Percentiles rank a stretch among this genome's conserved stretches.
Conservation (phyloP, 2,888 invertebrate genomes). For the Microdon myrmicae region DNA sequence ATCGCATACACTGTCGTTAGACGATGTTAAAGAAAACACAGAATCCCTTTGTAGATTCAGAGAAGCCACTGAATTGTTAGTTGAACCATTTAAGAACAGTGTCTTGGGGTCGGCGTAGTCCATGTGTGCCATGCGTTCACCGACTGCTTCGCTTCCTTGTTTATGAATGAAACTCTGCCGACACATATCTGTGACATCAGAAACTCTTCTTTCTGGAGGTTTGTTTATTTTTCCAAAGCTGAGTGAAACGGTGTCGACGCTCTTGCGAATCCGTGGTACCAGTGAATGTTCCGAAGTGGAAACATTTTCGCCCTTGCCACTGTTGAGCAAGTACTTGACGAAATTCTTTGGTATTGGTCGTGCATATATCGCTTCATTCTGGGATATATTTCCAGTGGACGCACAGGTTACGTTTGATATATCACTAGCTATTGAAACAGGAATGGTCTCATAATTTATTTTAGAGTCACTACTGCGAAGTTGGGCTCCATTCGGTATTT, state of each 20-base stretch:
- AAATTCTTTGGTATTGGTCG: conserved; percentile 60
- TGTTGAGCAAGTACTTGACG: conserved; percentile 60
- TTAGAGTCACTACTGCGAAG: conserved; percentile 55
- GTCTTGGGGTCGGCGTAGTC: conserved; percentile 87
- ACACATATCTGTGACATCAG: conserved; percentile 64
- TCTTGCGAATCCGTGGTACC: conserved; percentile 59
- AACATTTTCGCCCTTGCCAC: conserved; percentile 55
- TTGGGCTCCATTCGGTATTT: conserved; percentile 29
- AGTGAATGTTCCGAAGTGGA: conserved; percentile 61
- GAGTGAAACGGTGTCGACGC: conserved; percentile 59
- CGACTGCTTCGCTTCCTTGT: conserved; percentile 83
- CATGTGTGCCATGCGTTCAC: conserved; percentile 87
- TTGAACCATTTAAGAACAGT: conserved; percentile 66
- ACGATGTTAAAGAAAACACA: conserved; percentile 65
- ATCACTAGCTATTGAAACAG: conserved; percentile 18
- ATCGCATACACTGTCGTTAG: conserved; percentile 65
- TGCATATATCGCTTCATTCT: conserved; percentile 54
- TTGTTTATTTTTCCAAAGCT: conserved; percentile 59
- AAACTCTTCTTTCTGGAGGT: conserved; percentile 63
- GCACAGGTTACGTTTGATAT: conserved; percentile 9
- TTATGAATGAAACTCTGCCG: conserved; percentile 71
- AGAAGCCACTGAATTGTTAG: conserved; percentile 57
- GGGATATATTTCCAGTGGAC: conserved; percentile 41
- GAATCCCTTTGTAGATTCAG: conserved; percentile 62
- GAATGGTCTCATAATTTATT: conserved; percentile 55